Evolutionary conservation across 2,888 invertebrate genomes (phyloP), one percentile per base, ranked within the genome.

Genomic region (Deroplatys truncata): DNA sequence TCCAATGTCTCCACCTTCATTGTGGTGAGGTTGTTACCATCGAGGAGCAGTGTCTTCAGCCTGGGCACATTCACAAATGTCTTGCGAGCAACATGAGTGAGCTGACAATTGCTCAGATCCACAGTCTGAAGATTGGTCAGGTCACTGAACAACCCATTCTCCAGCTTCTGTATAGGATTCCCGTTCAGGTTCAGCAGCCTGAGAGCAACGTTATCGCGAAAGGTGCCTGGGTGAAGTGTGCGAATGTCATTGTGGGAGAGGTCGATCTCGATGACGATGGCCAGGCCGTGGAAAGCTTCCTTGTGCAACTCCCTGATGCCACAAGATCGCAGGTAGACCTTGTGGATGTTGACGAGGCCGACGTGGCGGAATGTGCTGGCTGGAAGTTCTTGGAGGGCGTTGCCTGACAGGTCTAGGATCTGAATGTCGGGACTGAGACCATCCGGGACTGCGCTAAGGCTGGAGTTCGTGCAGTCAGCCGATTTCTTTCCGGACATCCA

Each of bases 401-500:
- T 98, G 90, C 95, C 95, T 3, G 96, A 96, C 83, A 98, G 94
- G 92, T 97, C 97, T 84, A 98, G 94, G 88, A 95, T 95, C 92
- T 96, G 94, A 2, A 95, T 93, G 91, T 97, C 97, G 82, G 95
- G 94, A 92, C 97, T 97, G 82, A 98, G 94, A 88, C 95, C 95
- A 90, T 94, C 94, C 0, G 98, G 98, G 91, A 98, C 96, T 82
- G 95, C 94, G 88, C 94, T 95, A 56, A 97, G 94, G n/a, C 95
- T 94, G 83, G 95, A 94, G 89, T 95, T 94, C 56, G 95, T 95
- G 93, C 98, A 98, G 91, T 97, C 97, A 2, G 98, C 98, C 35
- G 96, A 96, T 93, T 97, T 97, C 93, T 96, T 97, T 9, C 98
- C 98, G 90, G 96, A 96, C 49, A 96, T 96, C 98, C 98, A 98